Base-by-base conservation (phyloP, 1,140 invertebrate species). In the Zaprionus davidi region DNA sequence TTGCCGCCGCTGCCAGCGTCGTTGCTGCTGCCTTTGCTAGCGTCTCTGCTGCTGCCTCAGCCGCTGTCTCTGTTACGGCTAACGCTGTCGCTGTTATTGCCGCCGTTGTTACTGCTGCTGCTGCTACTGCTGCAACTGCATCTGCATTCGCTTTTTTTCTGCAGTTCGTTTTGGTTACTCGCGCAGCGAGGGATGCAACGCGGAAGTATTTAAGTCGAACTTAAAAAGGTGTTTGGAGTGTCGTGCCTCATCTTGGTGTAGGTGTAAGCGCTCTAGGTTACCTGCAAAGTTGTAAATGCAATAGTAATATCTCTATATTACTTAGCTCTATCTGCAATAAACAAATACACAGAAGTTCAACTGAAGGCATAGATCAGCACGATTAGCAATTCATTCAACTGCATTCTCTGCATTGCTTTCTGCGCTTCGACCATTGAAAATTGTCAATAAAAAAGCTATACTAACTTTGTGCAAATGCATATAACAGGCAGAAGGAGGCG, bases 81-180 rank as follows among this genome's bases (percentile, higher is more conserved):
- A n/a, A n/a, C 13, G 44, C 58, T 51, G 49, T 11, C 15, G 49
- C 22, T 67, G 41, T 24, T 68, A 24, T 20, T 71, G 60, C 53
- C 64, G 55, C 55, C 24, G n/a, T 46, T 67, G 51, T 4, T 46
- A 49, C 44, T 49, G 22, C 46, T 28, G 51, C n/a, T 41, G 51
- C 36, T 62, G 28, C 24, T 44, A 31, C 20, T 36, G 22, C 31
- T 31, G 24, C 55, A 46, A 56, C 36, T 41, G 44, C 55, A 75
- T 58, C 69, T 62, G 28, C 46, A 49, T 46, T 26, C 26, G 51
- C 41, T 13, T 36, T 34, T 36, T 24, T 69, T 69, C 65, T 74
- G 84, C 67, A 90, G 85, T 90, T 73, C 76, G 73, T 71, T 81
- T 90, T 76, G 84, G 81, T 75, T 76, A 79, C 58, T 79, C 82